These are phyloP conservation scores for Trochalopteron elliotii DNA, from an alignment of 2,113 vertebrate species.

Conservation along the genomic window DNA sequence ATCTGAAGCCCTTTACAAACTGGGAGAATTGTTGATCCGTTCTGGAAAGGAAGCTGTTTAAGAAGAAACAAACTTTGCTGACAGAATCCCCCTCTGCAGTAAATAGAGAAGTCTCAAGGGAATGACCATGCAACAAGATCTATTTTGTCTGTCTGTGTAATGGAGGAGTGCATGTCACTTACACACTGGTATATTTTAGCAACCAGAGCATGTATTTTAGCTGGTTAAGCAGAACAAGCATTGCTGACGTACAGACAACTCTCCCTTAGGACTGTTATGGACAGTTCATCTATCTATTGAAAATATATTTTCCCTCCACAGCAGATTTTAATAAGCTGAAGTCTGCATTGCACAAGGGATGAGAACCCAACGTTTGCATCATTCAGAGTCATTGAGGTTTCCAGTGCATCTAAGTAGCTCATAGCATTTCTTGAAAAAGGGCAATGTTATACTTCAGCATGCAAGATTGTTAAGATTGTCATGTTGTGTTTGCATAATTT, in stretches of 20 bases:
- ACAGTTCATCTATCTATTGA: neutral
- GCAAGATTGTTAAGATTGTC: neutral
- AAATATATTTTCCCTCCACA: neutral
- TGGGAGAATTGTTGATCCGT: neutral
- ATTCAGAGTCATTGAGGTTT: neutral
- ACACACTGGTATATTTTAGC: neutral
- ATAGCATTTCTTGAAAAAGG: neutral
- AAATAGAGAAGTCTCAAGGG: neutral
- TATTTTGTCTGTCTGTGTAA: neutral
- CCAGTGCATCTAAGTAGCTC: neutral
- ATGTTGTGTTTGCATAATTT: neutral
- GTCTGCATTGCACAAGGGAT: neutral
- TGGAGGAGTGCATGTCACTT: neutral
- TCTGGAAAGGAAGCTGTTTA: neutral
- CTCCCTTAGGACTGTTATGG: neutral
- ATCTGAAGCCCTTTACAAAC: neutral
- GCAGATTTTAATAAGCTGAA: neutral
- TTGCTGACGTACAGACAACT: neutral
- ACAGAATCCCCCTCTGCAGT: neutral
- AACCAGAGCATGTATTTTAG: neutral
- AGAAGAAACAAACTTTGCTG: neutral
- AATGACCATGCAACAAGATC: neutral
- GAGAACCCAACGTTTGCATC: neutral
- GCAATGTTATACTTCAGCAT: neutral
- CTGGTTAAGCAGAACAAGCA: neutral